Evolutionary conservation across 2,888 invertebrate species (phyloP), one percentile per base, ranked within the genome.

Genomic region (Hoplodrina ambigua): DNA sequence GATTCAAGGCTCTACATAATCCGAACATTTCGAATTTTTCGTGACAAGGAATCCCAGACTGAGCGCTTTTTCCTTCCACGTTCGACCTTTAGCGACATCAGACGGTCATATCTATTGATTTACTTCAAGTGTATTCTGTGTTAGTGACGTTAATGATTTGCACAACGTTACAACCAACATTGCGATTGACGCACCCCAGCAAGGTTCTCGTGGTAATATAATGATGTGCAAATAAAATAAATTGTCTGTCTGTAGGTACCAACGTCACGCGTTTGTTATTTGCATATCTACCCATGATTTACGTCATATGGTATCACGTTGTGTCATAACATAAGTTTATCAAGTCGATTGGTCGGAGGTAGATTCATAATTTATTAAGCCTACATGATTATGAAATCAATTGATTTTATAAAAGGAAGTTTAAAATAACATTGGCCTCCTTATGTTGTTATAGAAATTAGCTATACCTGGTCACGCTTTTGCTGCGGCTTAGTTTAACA

Each of bases 161-260:
- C n/a, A 54, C 52, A 75, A 69, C 44, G 69, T 30, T 56, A 69
- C 10, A 19, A 49, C 17, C 19, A n/a, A 74, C 25, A 50, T 25
- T 46, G 25, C 17, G 62, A 62, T 52, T 71, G 71, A 71, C 73
- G 33, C 73, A 62, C 60, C 46, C 37, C n/a, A 25, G 17, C 75
- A 75, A 69, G 41, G 49, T 53, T 62, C 62, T 57, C 11, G 53
- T 54, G 61, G 19, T 13, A n/a, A 62, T 69, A 69, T 75, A 74
- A 62, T 62, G 50, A 46, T 54, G 53, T 37, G 62, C 62, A 75
- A 75, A 74, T 75, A 54, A 25, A 57, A 69, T 69, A 41, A 61
- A 69, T 53, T 53, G 75, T n/a, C 13, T 41, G 6, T 19, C 30
- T 8, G 10, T 33, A 54, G 19, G 25, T 13, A 49, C 37, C 17